Percentiles rank a stretch among this genome's conserved stretches.
These are phyloP conservation scores for Spheniscus humboldti DNA, from an alignment of 2,797 vertebrate species.

Conservation along the genomic window DNA sequence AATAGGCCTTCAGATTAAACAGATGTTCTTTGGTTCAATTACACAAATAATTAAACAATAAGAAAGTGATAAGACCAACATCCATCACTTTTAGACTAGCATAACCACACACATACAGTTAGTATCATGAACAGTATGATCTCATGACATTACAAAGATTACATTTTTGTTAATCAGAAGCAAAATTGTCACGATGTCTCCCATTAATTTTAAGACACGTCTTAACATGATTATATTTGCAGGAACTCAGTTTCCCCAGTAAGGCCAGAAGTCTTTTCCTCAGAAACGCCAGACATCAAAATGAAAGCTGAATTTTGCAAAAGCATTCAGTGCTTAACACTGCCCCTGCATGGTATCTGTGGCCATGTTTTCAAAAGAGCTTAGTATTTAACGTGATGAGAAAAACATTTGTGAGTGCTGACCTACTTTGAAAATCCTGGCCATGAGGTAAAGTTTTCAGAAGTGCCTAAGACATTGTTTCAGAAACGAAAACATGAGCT, in stretches of 20 bases:
- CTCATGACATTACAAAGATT: neutral
- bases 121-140: neutral
- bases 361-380: neutral
- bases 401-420: neutral
- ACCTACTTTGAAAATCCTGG: neutral
- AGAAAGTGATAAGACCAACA: neutral
- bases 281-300: neutral
- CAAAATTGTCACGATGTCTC: neutral
- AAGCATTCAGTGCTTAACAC: neutral
- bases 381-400: neutral
- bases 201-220: neutral
- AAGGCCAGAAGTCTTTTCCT: neutral
- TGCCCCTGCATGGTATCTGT: neutral
- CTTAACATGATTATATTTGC: neutral
- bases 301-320: neutral
- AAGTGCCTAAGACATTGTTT: neutral
- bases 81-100: neutral
- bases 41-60: constrained; percentile 27
- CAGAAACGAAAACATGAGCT: neutral
- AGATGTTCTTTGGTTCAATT: neutral
- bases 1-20: neutral
- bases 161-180: neutral
- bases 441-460: neutral
- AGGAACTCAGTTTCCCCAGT: neutral
- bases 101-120: neutral